Conservation (phyloP, 1,140 invertebrate species). For the Pseudoatta argentina region DNA sequence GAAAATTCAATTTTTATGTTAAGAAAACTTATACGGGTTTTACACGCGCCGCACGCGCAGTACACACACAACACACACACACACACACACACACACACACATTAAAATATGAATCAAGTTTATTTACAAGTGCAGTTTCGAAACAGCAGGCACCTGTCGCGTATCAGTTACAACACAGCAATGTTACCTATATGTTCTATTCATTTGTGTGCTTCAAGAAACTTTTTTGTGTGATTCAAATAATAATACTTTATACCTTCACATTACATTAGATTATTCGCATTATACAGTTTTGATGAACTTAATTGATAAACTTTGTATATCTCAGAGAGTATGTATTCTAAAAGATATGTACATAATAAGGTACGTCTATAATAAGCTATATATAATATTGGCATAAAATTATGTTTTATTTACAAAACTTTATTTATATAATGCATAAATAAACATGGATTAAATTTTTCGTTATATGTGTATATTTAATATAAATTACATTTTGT, state of each 20-base stretch:
- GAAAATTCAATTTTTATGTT: too few relatives aligned
- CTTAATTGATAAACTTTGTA: neutral
- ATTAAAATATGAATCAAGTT: neutral
- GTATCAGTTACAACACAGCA: conserved; percentile 21
- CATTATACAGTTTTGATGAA: neutral
- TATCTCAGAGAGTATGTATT: neutral
- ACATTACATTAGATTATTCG: neutral
- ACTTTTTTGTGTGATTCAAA: neutral
- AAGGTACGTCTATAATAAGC: neutral
- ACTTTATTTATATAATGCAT: neutral
- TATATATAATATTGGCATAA: neutral
- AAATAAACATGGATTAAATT: neutral
- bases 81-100: neutral
- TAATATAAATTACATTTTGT: neutral
- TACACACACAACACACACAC: neutral
- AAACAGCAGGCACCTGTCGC: conserved; percentile 42
- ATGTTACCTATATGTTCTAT: neutral
- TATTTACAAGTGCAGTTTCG: conserved; percentile 38
- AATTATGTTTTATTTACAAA: neutral
- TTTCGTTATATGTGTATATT: neutral
- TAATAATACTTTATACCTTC: conserved; percentile 12
- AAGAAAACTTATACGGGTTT: too few relatives aligned
- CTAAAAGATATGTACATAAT: neutral
- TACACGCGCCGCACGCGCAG: neutral
- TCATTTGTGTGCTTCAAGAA: neutral